Conservation (phyloP, 2,888 invertebrate genomes). For the Chloroclysta siterata region DNA sequence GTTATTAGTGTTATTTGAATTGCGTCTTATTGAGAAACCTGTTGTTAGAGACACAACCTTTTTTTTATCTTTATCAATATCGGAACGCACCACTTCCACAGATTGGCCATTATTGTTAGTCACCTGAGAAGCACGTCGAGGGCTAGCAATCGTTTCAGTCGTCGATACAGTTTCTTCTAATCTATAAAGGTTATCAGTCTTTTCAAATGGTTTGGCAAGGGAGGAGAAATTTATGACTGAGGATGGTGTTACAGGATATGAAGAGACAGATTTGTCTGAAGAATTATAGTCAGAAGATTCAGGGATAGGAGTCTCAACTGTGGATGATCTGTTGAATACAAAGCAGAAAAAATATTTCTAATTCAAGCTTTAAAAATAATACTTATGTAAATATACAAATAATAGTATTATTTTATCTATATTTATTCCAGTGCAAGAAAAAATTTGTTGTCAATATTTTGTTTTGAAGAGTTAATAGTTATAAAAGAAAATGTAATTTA, state of each 20-base stretch:
- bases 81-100: constrained; percentile 59
- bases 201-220: constrained; percentile 80
- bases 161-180: constrained; percentile 65
- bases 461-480: constrained; percentile 45
- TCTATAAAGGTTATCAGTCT: constrained; percentile 74
- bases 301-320: constrained; percentile 78
- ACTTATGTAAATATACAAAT: constrained; percentile 47
- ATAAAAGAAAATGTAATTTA: constrained; percentile 39
- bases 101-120: constrained; percentile 64
- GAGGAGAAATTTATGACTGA: constrained; percentile 72
- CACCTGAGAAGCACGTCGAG: constrained; percentile 57
- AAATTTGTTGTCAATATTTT: constrained; percentile 11
- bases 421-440: constrained; percentile 19
- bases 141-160: constrained; percentile 64
- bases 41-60: constrained; percentile 75
- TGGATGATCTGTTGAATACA: constrained; percentile 85
- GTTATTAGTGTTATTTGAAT: constrained; percentile 71
- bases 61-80: constrained; percentile 60
- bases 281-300: constrained; percentile 68
- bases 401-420: constrained; percentile 19
- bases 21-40: constrained; percentile 78
- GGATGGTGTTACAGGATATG: constrained; percentile 60
- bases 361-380: constrained; percentile 65
- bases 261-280: constrained; percentile 61
- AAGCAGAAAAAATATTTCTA: constrained; percentile 81